Percentiles rank a stretch among this genome's conserved stretches.
phyloP scores from a whole-genome alignment of 2,113 vertebrate genomes.

The Pyrgilauda ruficollis region DNA sequence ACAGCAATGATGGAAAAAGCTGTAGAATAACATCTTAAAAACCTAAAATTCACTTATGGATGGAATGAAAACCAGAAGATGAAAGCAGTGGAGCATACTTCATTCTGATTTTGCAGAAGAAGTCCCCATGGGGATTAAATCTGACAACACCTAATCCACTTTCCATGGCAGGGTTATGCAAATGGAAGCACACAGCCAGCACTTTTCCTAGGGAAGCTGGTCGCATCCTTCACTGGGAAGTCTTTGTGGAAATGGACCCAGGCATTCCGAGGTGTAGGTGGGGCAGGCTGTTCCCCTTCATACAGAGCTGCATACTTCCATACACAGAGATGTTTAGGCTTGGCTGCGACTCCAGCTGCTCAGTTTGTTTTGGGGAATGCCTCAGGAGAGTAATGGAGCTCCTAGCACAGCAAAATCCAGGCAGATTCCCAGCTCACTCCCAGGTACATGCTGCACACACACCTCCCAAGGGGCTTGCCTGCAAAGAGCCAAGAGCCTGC shows the following conservation, averaged over 20 bases:
- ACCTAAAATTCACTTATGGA: not conserved
- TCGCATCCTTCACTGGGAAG: not conserved
- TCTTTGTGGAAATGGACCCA: not conserved
- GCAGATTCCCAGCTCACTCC: fast-evolving
- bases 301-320: not conserved
- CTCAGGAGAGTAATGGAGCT: not conserved
- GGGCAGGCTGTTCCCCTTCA: not conserved
- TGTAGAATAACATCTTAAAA: not conserved
- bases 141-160: not conserved
- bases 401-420: fast-evolving
- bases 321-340: not conserved
- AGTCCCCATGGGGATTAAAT: not conserved
- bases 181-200: not conserved
- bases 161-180: not conserved
- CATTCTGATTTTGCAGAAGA: not conserved
- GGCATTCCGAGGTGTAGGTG: not conserved
- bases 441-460: fast-evolving
- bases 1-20: not conserved
- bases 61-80: not conserved
- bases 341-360: fast-evolving
- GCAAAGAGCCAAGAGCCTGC: not conserved
- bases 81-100: not conserved
- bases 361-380: not conserved
- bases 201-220: not conserved
- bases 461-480: fast-evolving